Base-by-base conservation (phyloP, 2,113 vertebrate genomes). In the Pagrus major region DNA sequence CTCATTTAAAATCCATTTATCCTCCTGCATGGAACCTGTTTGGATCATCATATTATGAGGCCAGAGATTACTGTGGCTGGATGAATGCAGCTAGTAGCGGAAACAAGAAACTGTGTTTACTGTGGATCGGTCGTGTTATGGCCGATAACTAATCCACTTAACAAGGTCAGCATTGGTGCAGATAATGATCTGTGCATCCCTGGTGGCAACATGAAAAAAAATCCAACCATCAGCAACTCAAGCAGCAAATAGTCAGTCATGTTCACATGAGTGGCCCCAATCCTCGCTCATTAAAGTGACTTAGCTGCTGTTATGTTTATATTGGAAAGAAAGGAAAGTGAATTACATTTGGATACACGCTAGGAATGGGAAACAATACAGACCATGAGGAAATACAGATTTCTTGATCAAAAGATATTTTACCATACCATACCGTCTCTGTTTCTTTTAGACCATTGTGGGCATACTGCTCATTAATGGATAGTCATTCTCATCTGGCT, bases 171-270 rank as follows among this genome's bases (percentile, higher is more conserved):
- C 15, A 21, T 35, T 44, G 37, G 18, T 23, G 29, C 29, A 71
- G 25, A 47, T 20, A 58, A 4, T 2, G 2, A 58, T 71, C 52
- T 58, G 47, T 33, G 47, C 35, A 31, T 23, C 9, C 16, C 33
- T n/a, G 10, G 35, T 49, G 44, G 12, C 47, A 54, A 64, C 47
- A 18, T 54, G 20, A 71, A 59, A n/a, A n/a, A 55, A 51, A 15
- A 5, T 60, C 59, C n/a, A 46, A 60, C 31, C 15, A 63, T n/a
- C 20, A 52, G 39, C 35, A 41, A 74, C 46, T 64, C 47, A 42
- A 15, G 47, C 12, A 3, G 47, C 39, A 74, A 51, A 61, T 11
- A 39, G 46, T 12, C 25, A 31, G 29, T 29, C 33, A 41, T 41
- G 52, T 51, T 51, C 10, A 73, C 44, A 21, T 21, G 12, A 74